Evolutionary conservation across 1,140 invertebrate genomes (phyloP), one percentile per base, ranked within the genome.

Genomic region (Lordiphosa collinella): DNA sequence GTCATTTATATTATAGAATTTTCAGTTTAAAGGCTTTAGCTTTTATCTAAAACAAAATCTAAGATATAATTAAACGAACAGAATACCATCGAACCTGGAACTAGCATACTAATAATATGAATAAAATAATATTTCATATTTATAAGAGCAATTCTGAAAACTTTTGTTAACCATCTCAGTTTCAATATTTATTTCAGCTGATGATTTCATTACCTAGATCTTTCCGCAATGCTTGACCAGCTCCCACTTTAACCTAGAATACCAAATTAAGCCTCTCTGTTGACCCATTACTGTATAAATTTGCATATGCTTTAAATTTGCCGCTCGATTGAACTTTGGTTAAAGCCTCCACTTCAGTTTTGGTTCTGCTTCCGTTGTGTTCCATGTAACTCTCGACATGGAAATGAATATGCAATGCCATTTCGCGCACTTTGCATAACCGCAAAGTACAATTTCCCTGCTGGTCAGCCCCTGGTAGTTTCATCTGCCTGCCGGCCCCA

Each of bases 321-420:
- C 31, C 32, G 25, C 52, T 60, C 48, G 49, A 57, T 69, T 52
- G 40, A 74, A 59, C 56, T 52, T 59, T 55, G 52, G 16, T 53
- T 52, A 63, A 68, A 63, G 64, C 62, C 32, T 48, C 34, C 14
- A 11, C 18, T 43, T 55, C 57, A 57, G 62, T 53, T 44, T 12
- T 38, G 61, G 49, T 72, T 54, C 35, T 49, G 50, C 51, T 49
- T 57, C 55, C 13, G 48, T 51, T 32, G 41, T 37, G 18, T 46
- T 48, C 49, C 41, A 29, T 46, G 55, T 38, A 61, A 55, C 46
- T 70, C 29, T 44, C 48, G 55, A 63, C 75, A 76, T 62, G 61
- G 35, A 72, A 72, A 82, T 82, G 76, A 82, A 82, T 82, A 82
- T 82, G 76, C 78, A 82, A 72, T 68, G 61, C 52, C 48, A 71